A percentile compares a stretch with the other conserved stretches of the same genome.
These are phyloP conservation scores for Falco concolor DNA, from an alignment of 2,797 vertebrate species.

Conservation along the genomic window DNA sequence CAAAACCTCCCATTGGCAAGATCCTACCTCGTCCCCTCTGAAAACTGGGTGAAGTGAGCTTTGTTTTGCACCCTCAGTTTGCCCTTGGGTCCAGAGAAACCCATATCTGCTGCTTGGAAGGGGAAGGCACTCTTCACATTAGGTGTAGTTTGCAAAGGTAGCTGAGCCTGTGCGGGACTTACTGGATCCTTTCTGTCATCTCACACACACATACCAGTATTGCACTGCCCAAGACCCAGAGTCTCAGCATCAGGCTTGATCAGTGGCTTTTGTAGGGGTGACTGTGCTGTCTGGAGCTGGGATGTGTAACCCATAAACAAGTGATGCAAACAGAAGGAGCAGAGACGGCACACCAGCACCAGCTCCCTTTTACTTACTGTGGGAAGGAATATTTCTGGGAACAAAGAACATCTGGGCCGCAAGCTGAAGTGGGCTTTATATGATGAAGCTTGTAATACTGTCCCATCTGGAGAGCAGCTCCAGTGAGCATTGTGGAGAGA, in stretches of 20 bases:
- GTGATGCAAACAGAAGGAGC: not conserved
- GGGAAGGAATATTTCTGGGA: slow-evolving; percentile 60
- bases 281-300: not conserved
- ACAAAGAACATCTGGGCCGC: slow-evolving; percentile 67
- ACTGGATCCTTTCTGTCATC: not conserved
- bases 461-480: slow-evolving; percentile 71
- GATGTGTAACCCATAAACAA: not conserved
- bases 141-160: not conserved
- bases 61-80: not conserved
- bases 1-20: not conserved
- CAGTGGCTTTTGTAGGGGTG: not conserved
- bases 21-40: not conserved
- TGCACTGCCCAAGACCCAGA: not conserved
- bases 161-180: accelerated
- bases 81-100: not conserved
- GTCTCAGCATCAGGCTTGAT: not conserved
- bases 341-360: not conserved
- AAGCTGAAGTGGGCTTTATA: slow-evolving; percentile 57
- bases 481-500: slow-evolving; percentile 57
- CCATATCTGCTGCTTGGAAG: not conserved
- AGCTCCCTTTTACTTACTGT: slow-evolving; percentile 13
- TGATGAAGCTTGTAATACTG: slow-evolving; percentile 51
- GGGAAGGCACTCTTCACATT: not conserved
- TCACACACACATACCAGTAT: not conserved
- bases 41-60: not conserved